A percentile compares a stretch with the other conserved stretches of the same genome.
phyloP scores from a whole-genome alignment of 2,888 invertebrate genomes.

The Eupithecia exiguata region DNA sequence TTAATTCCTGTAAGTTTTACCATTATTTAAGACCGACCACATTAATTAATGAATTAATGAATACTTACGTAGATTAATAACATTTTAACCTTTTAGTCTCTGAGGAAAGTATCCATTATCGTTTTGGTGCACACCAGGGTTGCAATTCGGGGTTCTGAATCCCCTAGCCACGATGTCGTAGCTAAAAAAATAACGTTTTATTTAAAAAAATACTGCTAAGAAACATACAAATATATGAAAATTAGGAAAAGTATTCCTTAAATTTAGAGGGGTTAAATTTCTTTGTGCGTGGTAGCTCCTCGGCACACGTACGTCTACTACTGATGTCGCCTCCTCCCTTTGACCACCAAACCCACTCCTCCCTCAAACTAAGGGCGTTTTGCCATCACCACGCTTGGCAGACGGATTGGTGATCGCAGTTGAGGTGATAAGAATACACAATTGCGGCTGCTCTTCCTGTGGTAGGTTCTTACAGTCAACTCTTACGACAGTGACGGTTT shows the following conservation, averaged over 20 bases:
- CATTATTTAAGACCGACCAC: background rate
- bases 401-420: too few species aligned
- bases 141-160: background rate
- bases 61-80: background rate
- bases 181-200: background rate
- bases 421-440: too few species aligned
- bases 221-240: background rate
- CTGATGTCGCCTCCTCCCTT: too few species aligned
- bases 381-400: too few species aligned
- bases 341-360: too few species aligned
- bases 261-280: too few species aligned
- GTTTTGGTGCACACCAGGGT: background rate
- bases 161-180: background rate
- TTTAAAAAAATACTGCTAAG: background rate
- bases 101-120: background rate
- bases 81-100: background rate
- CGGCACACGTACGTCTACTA: too few species aligned
- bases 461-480: too few species aligned
- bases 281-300: background rate
- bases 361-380: too few species aligned
- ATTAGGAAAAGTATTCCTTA: background rate
- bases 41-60: too few species aligned
- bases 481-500: too few species aligned
- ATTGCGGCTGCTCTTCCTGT: too few species aligned
- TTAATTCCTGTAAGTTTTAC: background rate